A percentile compares a stretch with the other conserved stretches of the same genome.
Evolutionary conservation across 2,888 invertebrate genomes (phyloP).

Genomic region (Isotomurus palustris): DNA sequence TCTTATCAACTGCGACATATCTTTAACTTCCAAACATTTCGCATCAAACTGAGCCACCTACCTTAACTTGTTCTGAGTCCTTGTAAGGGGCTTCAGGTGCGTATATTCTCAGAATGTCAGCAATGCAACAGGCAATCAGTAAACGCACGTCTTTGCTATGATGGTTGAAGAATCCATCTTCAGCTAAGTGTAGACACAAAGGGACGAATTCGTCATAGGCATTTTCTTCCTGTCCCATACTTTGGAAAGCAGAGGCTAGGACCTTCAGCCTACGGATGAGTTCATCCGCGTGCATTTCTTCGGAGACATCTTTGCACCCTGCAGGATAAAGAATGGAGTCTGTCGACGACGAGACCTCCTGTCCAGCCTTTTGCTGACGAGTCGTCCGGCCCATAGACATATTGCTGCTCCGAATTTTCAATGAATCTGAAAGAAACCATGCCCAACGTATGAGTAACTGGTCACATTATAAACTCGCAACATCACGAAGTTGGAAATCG

Average conservation of each 20-base stretch:
- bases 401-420: neutral
- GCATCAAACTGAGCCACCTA: slow-evolving; percentile 40
- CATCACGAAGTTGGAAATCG: too few relatives aligned
- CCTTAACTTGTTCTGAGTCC: slow-evolving; percentile 85
- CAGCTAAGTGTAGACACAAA: slow-evolving; percentile 83
- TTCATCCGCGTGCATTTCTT: slow-evolving; percentile 93
- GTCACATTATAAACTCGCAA: neutral
- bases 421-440: neutral
- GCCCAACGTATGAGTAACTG: neutral
- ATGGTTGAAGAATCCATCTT: slow-evolving; percentile 87
- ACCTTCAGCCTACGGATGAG: slow-evolving; percentile 90
- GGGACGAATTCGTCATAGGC: slow-evolving; percentile 88
- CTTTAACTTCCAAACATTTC: neutral
- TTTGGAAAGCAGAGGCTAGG: slow-evolving; percentile 87
- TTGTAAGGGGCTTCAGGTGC: slow-evolving; percentile 98
- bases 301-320: slow-evolving; percentile 89
- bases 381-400: slow-evolving; percentile 2
- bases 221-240: slow-evolving; percentile 94
- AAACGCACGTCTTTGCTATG: slow-evolving; percentile 87
- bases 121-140: slow-evolving; percentile 93
- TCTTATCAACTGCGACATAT: slow-evolving; percentile 8
- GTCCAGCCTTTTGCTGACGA: slow-evolving; percentile 7
- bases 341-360: slow-evolving; percentile 18
- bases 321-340: slow-evolving; percentile 77
- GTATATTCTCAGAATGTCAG: slow-evolving; percentile 91